Percentiles rank a stretch among this genome's conserved stretches.
Evolutionary conservation across 2,888 invertebrate species (phyloP).

Genomic region (Campoletis raptor): DNA sequence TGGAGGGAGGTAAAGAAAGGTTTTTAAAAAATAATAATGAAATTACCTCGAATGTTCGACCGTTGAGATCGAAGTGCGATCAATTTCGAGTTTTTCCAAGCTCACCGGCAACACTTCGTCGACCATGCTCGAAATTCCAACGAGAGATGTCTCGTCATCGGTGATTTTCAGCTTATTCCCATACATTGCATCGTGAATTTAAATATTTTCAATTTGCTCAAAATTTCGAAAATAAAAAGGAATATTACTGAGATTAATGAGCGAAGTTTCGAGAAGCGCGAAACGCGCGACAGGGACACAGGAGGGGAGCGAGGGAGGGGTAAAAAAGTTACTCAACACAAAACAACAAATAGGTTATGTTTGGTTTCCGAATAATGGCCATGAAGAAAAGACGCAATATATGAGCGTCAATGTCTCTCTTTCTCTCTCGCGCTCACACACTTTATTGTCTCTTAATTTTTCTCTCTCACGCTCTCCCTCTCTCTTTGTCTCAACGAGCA

Average conservation of each 20-base stretch:
- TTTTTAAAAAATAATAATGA: background rate
- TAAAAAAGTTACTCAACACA: constrained; percentile 8
- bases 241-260: constrained; percentile 8
- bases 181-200: constrained; percentile 47
- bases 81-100: constrained; percentile 81
- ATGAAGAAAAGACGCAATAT: constrained; percentile 66
- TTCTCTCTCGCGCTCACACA: background rate
- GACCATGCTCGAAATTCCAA: constrained; percentile 74
- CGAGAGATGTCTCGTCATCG: constrained; percentile 29
- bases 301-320: constrained; percentile 28
- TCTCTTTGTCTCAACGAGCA: constrained; percentile 12
- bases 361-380: constrained; percentile 34
- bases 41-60: constrained; percentile 77
- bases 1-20: background rate
- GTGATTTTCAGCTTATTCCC: constrained; percentile 49
- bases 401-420: constrained; percentile 17
- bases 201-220: constrained; percentile 67
- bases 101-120: constrained; percentile 82
- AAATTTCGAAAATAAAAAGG: constrained; percentile 43
- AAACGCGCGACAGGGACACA: constrained; percentile 18
- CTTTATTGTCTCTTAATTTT: background rate
- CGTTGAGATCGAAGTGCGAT: constrained; percentile 70
- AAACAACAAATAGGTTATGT: constrained; percentile 74
- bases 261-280: constrained; percentile 73
- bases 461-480: background rate